Base-by-base conservation (phyloP, 2,113 vertebrate genomes). In the Ptyas mucosa region DNA sequence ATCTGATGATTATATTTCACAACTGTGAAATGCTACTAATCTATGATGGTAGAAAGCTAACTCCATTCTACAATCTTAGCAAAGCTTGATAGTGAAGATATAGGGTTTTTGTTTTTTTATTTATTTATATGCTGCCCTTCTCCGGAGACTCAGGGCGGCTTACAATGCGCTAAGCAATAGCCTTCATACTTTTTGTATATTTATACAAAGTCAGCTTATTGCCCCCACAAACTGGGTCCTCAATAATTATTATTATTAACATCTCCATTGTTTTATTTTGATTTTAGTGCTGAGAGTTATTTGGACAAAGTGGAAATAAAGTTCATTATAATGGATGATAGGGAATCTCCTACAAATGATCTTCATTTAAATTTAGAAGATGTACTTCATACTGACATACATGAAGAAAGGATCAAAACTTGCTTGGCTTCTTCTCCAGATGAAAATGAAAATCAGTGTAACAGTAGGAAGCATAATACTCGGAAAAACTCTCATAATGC, bases 401-500 rank as follows among this genome's bases (percentile, higher is more conserved):
- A 93, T 0, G 93, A 96, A 81, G 96, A 95, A 96, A 88, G 93
- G 91, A 94, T 93, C 95, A 89, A 93, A 46, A 94, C 93, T 11
- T 43, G 1, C 91, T 94, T 97, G 92, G 54, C 97, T 95, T 96
- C 95, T 94, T 96, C 96, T 58, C 97, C 98, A 52, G 98, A 98
- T 93, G 97, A 98, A 95, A 98, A 98, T 96, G 97, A 98, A 95
- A 98, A 98, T 94, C 97, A 95, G 0, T 96, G 98, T 93, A 97
- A 94, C 55, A 92, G 34, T 3, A 95, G 95, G 6, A 91, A 93
- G 24, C 93, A 61, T 55, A 94, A 95, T 43, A 43, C 23, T 94
- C 91, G 98, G 94, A 97, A 92, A n/a, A 58, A 92, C 85, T 93
- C 94, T 6, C 92, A 91, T 34, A 8, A 89, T 52, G 87, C 93